Percentiles rank a stretch among this genome's conserved stretches.
Evolutionary conservation across 2,888 invertebrate genomes (phyloP).

Genomic region (Cordilura impudica): DNA sequence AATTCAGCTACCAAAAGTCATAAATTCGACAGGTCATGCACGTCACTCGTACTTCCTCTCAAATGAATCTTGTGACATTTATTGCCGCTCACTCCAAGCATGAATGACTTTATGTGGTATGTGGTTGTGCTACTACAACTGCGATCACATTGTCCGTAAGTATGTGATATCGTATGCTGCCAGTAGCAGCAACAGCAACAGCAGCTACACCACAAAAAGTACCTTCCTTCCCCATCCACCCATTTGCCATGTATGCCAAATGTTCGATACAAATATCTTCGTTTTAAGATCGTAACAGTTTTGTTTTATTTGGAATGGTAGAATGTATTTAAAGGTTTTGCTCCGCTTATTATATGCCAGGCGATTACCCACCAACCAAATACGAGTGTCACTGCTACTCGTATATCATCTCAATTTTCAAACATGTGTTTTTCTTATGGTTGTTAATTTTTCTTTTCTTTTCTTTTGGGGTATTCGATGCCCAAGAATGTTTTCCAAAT

Average conservation of each 20-base stretch:
- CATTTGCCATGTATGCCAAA: conserved; percentile 20
- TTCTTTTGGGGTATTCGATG: conserved; percentile 10
- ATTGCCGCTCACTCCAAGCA: conserved; percentile 70
- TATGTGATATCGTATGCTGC: not conserved
- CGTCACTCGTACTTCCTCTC: conserved; percentile 76
- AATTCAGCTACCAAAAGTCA: conserved; percentile 62
- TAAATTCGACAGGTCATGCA: conserved; percentile 74
- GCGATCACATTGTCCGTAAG: not conserved
- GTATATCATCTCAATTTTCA: not conserved
- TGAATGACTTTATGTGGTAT: conserved; percentile 42
- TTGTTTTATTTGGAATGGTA: conserved; percentile 28
- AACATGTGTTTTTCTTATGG: conserved; percentile 19
- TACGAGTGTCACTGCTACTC: not conserved
- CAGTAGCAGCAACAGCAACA: not conserved
- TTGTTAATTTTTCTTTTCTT: not conserved
- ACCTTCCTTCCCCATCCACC: conserved; percentile 32
- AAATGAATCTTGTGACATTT: conserved; percentile 77
- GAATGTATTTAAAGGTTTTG: conserved; percentile 19
- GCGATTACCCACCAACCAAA: conserved; percentile 17
- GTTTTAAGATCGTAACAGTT: conserved; percentile 42
- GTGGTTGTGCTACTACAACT: not conserved
- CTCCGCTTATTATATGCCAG: conserved; percentile 37
- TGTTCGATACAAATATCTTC: conserved; percentile 19
- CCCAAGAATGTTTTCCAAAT: conserved; percentile 6
- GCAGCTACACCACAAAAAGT: conserved; percentile 8